Percentiles rank a stretch among this genome's conserved stretches.
These are phyloP conservation scores for Enteromius trimaculatus DNA, from an alignment of 2,797 vertebrate genomes.

Conservation along the genomic window DNA sequence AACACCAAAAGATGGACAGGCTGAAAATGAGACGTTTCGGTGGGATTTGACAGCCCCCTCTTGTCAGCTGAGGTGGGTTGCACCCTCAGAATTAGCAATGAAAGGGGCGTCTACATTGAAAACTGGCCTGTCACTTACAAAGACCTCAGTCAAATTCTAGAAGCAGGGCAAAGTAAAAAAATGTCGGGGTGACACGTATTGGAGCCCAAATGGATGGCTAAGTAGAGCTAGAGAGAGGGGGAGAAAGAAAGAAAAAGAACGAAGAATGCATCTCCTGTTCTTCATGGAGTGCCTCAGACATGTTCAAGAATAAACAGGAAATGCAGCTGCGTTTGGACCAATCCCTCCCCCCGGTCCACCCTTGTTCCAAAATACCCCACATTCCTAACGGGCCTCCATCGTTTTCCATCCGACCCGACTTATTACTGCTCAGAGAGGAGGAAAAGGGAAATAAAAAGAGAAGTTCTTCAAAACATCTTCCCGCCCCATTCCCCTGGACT, in stretches of 20 bases:
- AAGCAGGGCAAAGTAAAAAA: conserved; percentile 2
- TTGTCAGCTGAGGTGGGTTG: conserved; percentile 37
- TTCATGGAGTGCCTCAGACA: conserved; percentile 84
- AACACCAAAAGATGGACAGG: background rate
- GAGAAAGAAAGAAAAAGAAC: conserved; percentile 63
- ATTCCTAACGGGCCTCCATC: conserved; percentile 55
- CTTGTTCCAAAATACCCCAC: conserved; percentile 44
- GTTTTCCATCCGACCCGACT: conserved; percentile 6
- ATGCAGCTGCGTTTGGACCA: conserved; percentile 82
- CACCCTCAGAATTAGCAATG: conserved; percentile 4
- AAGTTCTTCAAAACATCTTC: conserved; percentile 82
- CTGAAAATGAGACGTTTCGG: conserved; percentile 1
- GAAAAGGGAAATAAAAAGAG: conserved; percentile 24
- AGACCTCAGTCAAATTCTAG: conserved; percentile 21
- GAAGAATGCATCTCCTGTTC: conserved; percentile 88
- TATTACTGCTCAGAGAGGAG: conserved; percentile 8
- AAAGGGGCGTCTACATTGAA: conserved; percentile 24
- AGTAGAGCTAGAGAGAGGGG: conserved; percentile 21
- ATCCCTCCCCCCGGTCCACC: no score
- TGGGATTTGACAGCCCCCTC: conserved; percentile 48
- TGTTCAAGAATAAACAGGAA: conserved; percentile 90
- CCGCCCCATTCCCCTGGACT: conserved; percentile 48
- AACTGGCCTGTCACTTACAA: conserved; percentile 10
- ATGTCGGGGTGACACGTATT: background rate
- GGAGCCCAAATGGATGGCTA: background rate